Evolutionary conservation across 2,113 vertebrate genomes (phyloP), one percentile per base, ranked within the genome.

Genomic region (Phylloscopus trochiloides): DNA sequence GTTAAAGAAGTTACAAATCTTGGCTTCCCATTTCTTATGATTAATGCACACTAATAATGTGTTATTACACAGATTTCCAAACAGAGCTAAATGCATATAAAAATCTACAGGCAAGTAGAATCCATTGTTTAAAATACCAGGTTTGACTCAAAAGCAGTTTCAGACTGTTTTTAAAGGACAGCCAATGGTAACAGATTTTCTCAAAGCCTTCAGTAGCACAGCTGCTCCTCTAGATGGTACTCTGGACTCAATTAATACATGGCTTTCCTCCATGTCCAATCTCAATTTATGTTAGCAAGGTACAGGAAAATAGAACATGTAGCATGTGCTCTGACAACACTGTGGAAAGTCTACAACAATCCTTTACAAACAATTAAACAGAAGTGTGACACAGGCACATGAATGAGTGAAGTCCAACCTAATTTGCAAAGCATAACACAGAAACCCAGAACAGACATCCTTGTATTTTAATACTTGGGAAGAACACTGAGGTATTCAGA

Each of bases 211-310:
- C 87, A 95, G n/a, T 93, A 73, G 24, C 85, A 3, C 14, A 80
- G 55, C 19, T 93, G 34, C 19, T 96, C 94, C 96, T 92, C 92
- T 96, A 97, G 96, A 86, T 93, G 93, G 95, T 73, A 88, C 62
- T 82, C 62, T 90, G 57, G 67, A 62, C 71, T 79, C 90, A 92
- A 9, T 42, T 94, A 90, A 87, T 11, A 58, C 0, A 34, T 2
- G 2, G 24, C 31, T 65, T 29, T 78, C 20, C 36, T 73, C 5
- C 24, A 17, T 4, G 21, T 36, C 52, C 47, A 74, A 42, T 22
- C 3, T 9, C 15, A 29, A 38, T 47, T 79, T 51, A 4, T 59
- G 36, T 32, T 17, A 48, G 28, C 7, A 67, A 48, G 4, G 62
- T 45, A 66, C 2, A 25, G 47, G 76, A 71, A 34, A 91, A 72